A percentile compares a stretch with the other conserved stretches of the same genome.
These are phyloP conservation scores for Drosophila nikananu DNA, from an alignment of 1,140 invertebrate species.

Conservation along the genomic window DNA sequence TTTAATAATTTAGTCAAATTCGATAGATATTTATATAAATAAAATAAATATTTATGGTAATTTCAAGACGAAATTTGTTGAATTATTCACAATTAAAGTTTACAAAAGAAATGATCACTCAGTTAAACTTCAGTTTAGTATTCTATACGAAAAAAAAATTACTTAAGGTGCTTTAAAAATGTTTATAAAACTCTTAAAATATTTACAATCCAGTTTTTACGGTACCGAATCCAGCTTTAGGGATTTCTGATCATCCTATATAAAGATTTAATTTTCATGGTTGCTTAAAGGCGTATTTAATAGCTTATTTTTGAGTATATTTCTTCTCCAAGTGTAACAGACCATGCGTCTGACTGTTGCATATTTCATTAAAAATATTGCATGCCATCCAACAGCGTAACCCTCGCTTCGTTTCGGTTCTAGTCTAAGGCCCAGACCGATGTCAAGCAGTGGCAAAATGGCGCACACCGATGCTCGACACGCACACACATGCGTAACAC, in stretches of 20 bases:
- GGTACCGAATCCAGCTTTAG: no score
- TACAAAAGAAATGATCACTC: no score
- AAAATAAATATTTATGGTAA: not conserved
- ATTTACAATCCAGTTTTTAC: not conserved
- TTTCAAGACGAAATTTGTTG: no score
- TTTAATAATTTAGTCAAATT: no score
- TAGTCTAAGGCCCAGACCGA: slow-evolving; percentile 31
- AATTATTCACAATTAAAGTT: not conserved
- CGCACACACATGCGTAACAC: slow-evolving; percentile 67
- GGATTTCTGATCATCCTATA: no score
- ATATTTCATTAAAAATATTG: slow-evolving; percentile 83
- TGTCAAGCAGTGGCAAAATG: slow-evolving; percentile 58
- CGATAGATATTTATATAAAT: no score
- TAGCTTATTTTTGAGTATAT: not conserved
- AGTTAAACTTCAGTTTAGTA: not conserved
- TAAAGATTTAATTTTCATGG: no score
- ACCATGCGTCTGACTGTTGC: slow-evolving; percentile 52
- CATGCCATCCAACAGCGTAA: slow-evolving; percentile 47
- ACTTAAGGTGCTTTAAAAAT: not conserved
- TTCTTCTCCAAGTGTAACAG: slow-evolving; percentile 17
- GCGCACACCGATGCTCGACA: slow-evolving; percentile 39
- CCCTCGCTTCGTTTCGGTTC: slow-evolving; percentile 22
- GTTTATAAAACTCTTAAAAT: not conserved
- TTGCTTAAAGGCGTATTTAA: not conserved
- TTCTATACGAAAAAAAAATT: not conserved